These are phyloP conservation scores for Eurystomus glaucurus DNA, from an alignment of 2,797 vertebrate genomes.

Conservation along the genomic window DNA sequence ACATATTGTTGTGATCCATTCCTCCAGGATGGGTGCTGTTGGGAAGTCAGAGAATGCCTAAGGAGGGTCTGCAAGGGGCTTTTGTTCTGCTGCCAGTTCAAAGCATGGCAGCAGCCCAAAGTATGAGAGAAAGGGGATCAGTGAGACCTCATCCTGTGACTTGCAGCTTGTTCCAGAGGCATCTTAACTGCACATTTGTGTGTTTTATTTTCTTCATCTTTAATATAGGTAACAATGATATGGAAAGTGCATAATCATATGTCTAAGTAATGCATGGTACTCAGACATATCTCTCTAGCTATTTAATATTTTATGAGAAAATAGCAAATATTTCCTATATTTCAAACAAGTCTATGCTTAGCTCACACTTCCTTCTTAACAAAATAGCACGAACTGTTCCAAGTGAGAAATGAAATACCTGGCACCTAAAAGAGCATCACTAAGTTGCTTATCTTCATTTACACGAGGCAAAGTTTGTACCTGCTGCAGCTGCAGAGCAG, in stretches of 20 bases:
- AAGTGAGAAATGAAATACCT: not conserved
- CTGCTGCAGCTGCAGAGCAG: not conserved
- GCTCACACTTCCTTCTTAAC: not conserved
- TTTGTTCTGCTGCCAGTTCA: not conserved
- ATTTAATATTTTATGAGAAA: not conserved
- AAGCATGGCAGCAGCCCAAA: not conserved
- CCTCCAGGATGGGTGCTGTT: not conserved
- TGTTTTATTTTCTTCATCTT: not conserved
- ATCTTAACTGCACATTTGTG: fast-evolving
- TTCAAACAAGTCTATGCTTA: not conserved
- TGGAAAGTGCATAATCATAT: not conserved
- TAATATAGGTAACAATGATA: not conserved
- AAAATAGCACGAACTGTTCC: not conserved
- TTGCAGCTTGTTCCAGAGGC: not conserved
- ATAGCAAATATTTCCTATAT: not conserved
- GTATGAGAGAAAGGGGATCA: not conserved
- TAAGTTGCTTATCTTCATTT: fast-evolving
- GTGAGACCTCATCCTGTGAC: not conserved
- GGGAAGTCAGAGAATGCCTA: not conserved
- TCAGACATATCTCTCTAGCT: not conserved
- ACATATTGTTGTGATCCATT: fast-evolving
- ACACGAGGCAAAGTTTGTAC: fast-evolving
- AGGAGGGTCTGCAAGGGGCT: not conserved
- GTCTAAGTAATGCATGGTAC: not conserved
- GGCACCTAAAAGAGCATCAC: fast-evolving